Percentiles rank a stretch among this genome's conserved stretches.
These are phyloP conservation scores for Philonicus albiceps DNA, from an alignment of 2,888 invertebrate species.

Conservation along the genomic window DNA sequence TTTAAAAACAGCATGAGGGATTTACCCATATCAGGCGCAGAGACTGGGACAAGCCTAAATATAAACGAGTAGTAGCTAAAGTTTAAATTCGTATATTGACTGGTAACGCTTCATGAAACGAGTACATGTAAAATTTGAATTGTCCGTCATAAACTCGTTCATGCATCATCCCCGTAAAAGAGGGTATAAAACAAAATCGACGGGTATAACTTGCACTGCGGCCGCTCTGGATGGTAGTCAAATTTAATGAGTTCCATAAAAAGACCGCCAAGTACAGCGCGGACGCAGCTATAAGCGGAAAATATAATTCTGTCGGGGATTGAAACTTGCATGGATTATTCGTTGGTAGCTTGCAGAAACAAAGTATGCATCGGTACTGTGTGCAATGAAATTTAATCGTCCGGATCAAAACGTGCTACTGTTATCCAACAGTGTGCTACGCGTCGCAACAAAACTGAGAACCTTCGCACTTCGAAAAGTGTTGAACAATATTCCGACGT, in stretches of 20 bases:
- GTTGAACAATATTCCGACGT: neutral
- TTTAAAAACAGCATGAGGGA: neutral
- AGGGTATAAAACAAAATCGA: neutral
- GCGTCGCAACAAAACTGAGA: neutral
- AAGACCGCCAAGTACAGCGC: neutral
- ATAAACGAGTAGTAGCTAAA: neutral
- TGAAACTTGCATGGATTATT: neutral
- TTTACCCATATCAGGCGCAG: neutral
- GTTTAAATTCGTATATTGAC: neutral
- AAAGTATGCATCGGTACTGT: neutral
- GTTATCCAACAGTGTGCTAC: neutral
- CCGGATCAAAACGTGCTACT: conserved; percentile 4
- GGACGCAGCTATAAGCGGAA: neutral
- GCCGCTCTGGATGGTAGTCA: neutral
- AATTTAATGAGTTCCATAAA: conserved; percentile 4
- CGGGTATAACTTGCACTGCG: neutral
- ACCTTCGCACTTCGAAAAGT: neutral
- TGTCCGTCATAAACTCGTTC: neutral
- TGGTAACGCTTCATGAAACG: neutral
- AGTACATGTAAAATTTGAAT: neutral
- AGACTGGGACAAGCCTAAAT: neutral
- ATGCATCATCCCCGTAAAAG: neutral
- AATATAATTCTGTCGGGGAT: neutral
- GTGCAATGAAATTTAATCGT: conserved; percentile 37
- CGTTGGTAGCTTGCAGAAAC: neutral